Percentiles rank a stretch among this genome's conserved stretches.
These are phyloP conservation scores for Heliothis virescens DNA, from an alignment of 1,140 invertebrate species.

Conservation along the genomic window DNA sequence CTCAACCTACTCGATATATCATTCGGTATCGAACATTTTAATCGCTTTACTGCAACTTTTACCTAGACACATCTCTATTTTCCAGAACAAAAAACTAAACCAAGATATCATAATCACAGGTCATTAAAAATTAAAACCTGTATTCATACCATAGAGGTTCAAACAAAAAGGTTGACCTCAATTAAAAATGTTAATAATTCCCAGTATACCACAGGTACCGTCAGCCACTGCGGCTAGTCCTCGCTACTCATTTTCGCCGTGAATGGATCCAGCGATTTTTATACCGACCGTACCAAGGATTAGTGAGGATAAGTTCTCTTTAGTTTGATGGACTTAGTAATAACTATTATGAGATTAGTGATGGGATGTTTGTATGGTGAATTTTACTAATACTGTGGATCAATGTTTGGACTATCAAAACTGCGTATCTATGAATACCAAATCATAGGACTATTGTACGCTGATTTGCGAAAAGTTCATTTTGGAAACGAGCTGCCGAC, in stretches of 20 bases:
- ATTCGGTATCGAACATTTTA: too few relatives aligned
- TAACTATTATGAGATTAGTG: conserved; percentile 22
- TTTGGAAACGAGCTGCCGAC: too few relatives aligned
- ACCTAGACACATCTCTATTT: too few relatives aligned
- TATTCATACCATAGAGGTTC: too few relatives aligned
- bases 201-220: conserved; percentile 22
- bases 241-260: conserved; percentile 56
- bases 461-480: too few relatives aligned
- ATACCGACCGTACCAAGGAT: conserved; percentile 42
- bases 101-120: too few relatives aligned
- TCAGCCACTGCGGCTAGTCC: conserved; percentile 30
- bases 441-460: too few relatives aligned
- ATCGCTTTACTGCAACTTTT: too few relatives aligned
- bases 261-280: conserved; percentile 60
- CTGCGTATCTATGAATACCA: too few relatives aligned
- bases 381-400: neutral
- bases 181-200: conserved; percentile 20
- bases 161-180: neutral
- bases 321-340: conserved; percentile 41
- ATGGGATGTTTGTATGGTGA: neutral
- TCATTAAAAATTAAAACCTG: too few relatives aligned
- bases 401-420: neutral
- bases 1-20: too few relatives aligned
- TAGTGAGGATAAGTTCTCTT: conserved; percentile 35
- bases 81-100: too few relatives aligned